Base-by-base conservation (phyloP, 2,797 vertebrate genomes). In the Melanotaenia boesemani region DNA sequence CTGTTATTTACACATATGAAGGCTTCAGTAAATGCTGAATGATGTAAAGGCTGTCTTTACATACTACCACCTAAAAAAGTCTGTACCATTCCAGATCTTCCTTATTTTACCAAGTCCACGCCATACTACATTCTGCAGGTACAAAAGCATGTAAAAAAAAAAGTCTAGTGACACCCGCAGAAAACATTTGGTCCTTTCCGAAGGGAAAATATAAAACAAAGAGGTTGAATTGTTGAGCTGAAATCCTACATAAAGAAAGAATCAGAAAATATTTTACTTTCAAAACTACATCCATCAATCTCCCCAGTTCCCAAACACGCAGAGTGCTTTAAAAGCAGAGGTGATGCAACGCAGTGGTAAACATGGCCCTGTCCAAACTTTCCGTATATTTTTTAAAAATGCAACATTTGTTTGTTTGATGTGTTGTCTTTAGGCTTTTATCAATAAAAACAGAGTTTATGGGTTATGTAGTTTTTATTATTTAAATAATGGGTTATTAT, bases 401-500 rank as follows among this genome's bases (percentile, higher is more conserved):
- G 7, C 3, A 5, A 20, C 13, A 30, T 57, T 20, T 57, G 16
- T 26, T 20, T 4, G 5, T 39, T 39, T 54, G 34, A 37, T 9
- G 24, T 66, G 32, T 39, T 55, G 15, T 55, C 36, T 66, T 67
- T 57, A 36, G 22, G 28, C 16, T 26, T 11, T 44, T 56, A n/a
- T 57, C n/a, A 37, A 66, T 54, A 54, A 37, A 54, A 52, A 22
- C 24, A 4, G 20, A 22, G 13, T 52, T n/a, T 1, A 57, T 18
- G 28, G 2, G 46, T 15, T 39, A 10, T 61, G 8, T 8, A 32
- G 41, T 68, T 26, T 62, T 55, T 2, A 15, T 16, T 32, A 63
- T 24, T 74, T 5, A 64, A 70, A 71, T 62, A 52, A 72, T 28
- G 26, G 39, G 26, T 59, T 60, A 71, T 73, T 64, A 65, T 77